Evolutionary conservation across 2,113 vertebrate genomes (phyloP).

Genomic region (Eira barbara): DNA sequence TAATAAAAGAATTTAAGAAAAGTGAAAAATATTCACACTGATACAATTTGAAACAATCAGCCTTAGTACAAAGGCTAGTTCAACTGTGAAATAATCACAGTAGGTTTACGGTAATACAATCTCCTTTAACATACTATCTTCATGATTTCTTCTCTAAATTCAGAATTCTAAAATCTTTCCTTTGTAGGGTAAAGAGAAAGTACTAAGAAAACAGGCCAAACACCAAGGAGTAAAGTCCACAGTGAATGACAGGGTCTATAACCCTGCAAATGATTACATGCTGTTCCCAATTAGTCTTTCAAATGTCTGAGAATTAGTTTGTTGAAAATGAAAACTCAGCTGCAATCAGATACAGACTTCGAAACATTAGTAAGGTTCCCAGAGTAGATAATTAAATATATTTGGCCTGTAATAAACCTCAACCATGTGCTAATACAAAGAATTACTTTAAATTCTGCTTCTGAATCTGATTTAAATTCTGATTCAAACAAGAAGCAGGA

Average conservation of each 20-base stretch:
- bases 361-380: neutral
- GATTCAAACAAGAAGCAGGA: neutral
- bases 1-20: neutral
- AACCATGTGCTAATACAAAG: neutral
- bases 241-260: neutral
- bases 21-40: neutral
- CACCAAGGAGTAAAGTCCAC: neutral
- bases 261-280: neutral
- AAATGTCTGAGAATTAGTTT: neutral
- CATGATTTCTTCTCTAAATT: conserved; percentile 30
- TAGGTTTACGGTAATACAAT: neutral
- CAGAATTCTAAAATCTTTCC: neutral
- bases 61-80: neutral
- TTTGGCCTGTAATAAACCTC: neutral
- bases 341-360: conserved; percentile 7
- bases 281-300: neutral
- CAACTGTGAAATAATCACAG: neutral
- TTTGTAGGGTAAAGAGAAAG: neutral
- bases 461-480: conserved; percentile 5
- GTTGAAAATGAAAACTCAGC: conserved; percentile 15
- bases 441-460: neutral
- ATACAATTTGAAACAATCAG: neutral
- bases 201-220: neutral
- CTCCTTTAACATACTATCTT: neutral
- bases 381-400: conserved; percentile 18